Evolutionary conservation across 2,888 invertebrate species (phyloP), one percentile per base, ranked within the genome.

Genomic region (Pachymerium ferrugineum): DNA sequence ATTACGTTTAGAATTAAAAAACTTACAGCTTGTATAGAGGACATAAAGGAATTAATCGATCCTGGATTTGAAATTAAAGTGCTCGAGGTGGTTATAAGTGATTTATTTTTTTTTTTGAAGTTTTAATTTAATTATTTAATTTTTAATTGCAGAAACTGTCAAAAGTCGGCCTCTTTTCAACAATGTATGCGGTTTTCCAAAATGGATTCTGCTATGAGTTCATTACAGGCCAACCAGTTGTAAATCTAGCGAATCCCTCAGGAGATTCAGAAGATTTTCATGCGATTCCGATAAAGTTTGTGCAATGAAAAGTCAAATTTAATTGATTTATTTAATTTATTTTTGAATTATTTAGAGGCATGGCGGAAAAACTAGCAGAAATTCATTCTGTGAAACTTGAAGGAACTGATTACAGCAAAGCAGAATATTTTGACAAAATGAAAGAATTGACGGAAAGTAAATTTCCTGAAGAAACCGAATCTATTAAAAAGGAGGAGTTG

Each of bases 361-460:
- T 62, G 62, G 28, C 28, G 62, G 62, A 62, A 25, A 62, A 62
- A 28, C 62, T 62, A 12, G 62, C 62, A 12, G 62, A 62, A 62
- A 10, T 62, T 8, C 25, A 62, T 62, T 5, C 14, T 12, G 25
- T 62, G 5, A 62, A 62, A 10, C 12, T 62, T 2, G 25, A 62
- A 62, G n/a, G 28, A 3, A 28, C 10, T 28, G 62, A 62, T 25
- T 62, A 25, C 62, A 25, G 12, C 28, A 28, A 62, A 62, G n/a
- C 62, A 0, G 25, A 62, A 28, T 62, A 14, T 25, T 62, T 62
- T 5, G 14, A 3, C 12, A 62, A 62, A 25, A 12, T 25, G 1
- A 28, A 62, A 10, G 28, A 25, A n/a, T 28, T 62, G 25, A 14
- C 28, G 62, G 28, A 62, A 62, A 10, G 1, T 22, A 28, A 4